Percentiles rank a stretch among this genome's conserved stretches.
Evolutionary conservation across 2,888 invertebrate species (phyloP).

Genomic region (Drosophila setosimentum): DNA sequence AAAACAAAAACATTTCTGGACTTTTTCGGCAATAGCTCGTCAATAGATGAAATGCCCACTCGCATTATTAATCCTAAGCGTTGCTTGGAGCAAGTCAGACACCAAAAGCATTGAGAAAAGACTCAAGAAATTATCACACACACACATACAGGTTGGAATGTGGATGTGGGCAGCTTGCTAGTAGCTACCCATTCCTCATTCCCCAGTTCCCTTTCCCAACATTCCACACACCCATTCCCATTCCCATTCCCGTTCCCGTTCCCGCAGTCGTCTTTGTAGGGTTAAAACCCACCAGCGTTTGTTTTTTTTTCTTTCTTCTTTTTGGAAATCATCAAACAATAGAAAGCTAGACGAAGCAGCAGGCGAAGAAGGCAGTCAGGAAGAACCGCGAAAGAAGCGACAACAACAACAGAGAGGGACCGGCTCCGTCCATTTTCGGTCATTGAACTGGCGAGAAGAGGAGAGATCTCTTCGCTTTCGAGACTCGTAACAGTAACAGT

Average conservation of each 20-base stretch:
- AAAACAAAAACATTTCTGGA: conserved; percentile 58
- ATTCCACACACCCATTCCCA: conserved; percentile 15
- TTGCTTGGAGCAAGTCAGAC: conserved; percentile 17
- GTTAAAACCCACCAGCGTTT: conserved; percentile 78
- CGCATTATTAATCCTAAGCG: conserved; percentile 76
- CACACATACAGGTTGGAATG: conserved; percentile 54
- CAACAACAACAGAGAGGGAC: conserved; percentile 49
- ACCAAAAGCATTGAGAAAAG: conserved; percentile 29
- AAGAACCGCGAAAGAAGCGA: conserved; percentile 79
- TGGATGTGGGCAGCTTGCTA: conserved; percentile 60
- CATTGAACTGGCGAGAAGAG: conserved; percentile 63
- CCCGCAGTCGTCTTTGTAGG: conserved; percentile 58
- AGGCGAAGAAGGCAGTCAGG: conserved; percentile 76
- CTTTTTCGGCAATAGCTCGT: conserved; percentile 75
- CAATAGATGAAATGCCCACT: conserved; percentile 65
- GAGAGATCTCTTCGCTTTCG: conserved; percentile 69
- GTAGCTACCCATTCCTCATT: conserved; percentile 50
- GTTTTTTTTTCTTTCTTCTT: conserved; percentile 42
- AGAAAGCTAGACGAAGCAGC: conserved; percentile 77
- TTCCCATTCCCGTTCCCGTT: conserved; percentile 39
- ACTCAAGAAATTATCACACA: conserved; percentile 46
- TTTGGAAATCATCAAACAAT: conserved; percentile 79
- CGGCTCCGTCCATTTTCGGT: conserved; percentile 68
- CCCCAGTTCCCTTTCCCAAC: conserved; percentile 43
- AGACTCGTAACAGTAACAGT: conserved; percentile 74